These are phyloP conservation scores for Macrosiphum euphorbiae DNA, from an alignment of 2,888 invertebrate species.

Conservation along the genomic window DNA sequence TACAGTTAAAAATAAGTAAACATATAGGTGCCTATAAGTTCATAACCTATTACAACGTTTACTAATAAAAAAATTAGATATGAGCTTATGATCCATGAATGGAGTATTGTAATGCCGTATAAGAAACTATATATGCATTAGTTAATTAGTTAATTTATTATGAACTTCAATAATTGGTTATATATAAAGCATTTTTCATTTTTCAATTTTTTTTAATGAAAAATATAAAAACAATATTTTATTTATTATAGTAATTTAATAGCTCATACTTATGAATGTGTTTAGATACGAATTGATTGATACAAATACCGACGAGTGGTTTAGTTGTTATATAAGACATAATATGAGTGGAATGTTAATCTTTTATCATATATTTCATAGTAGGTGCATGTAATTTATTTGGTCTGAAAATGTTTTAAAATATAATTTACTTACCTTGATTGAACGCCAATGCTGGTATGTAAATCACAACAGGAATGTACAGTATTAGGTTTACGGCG, in stretches of 20 bases:
- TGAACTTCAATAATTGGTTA: not conserved
- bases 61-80: no score
- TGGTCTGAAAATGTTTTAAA: not conserved
- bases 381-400: not conserved
- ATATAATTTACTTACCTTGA: constrained; percentile 75
- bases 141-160: not conserved
- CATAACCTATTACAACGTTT: no score
- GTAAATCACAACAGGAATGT: constrained; percentile 88
- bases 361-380: not conserved
- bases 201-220: no score
- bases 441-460: constrained; percentile 89
- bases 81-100: no score
- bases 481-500: constrained; percentile 72
- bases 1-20: not conserved
- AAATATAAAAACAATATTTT: not conserved
- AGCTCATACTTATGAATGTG: not conserved
- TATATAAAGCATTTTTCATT: not conserved
- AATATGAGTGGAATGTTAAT: not conserved
- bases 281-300: not conserved
- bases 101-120: no score
- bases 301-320: not conserved
- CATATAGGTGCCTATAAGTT: no score
- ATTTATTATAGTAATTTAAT: not conserved
- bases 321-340: not conserved
- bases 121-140: no score